Evolutionary conservation across 2,888 invertebrate species (phyloP), one percentile per base, ranked within the genome.

Genomic region (Dilophus febrilis): DNA sequence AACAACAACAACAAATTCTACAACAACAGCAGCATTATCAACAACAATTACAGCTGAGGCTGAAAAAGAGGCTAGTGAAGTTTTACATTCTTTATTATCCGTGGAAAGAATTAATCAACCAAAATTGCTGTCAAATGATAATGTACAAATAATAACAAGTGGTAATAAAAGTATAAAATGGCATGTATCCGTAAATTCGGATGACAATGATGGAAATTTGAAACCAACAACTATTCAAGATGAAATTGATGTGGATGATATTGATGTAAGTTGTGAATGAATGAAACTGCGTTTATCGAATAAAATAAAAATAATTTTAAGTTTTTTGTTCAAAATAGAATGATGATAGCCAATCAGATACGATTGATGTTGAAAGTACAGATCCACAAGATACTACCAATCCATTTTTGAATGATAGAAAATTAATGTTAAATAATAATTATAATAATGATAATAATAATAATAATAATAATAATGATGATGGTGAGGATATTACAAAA

Each of bases 11-110:
- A 4, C 30, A 12, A 30, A 30, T 30, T 7, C 17, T 42, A 16
- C n/a, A 26, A 33, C 40, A 18, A 31, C 22, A 60, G 54, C 61
- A 61, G 35, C 30, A 13, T 26, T 35, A 30, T 71, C 73, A 72
- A 70, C 72, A 54, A 67, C 67, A 50, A 73, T 73, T 48, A 73
- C 73, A 56, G 68, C 72, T 13, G 35, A 40, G 44, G 76, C 76
- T 28, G 77, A 76, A 60, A 76, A 75, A 57, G 77, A 77, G 56
- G 77, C 77, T 16, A 77, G 74, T 52, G 77, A 77, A 60, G 76
- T 77, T 33, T 61, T 77, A 40, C 75, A 76, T 54, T 73, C 75
- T 14, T 58, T 77, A 45, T 58, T 77, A 40, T 74, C 75, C 8
- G 74, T 76, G 46, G 75, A 76, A 56, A 63, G 76, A 26, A 69